phyloP scores from a whole-genome alignment of 1,140 invertebrate genomes.

The Zaprionus africanus region DNA sequence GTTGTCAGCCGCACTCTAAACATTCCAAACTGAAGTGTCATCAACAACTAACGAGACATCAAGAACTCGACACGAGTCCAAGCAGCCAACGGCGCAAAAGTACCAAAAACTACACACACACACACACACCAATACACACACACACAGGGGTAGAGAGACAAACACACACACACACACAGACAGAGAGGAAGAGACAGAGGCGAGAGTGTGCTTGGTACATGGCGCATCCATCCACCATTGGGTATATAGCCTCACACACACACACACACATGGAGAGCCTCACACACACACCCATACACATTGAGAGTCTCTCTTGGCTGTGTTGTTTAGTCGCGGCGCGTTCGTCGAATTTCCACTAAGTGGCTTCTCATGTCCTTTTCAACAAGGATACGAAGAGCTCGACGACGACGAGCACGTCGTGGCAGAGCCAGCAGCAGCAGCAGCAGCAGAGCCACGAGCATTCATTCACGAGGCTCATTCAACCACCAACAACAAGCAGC shows the following conservation, averaged over 20 bases:
- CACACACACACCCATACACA: conserved; percentile 14
- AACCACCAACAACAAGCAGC: conserved; percentile 63
- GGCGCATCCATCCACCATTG: conserved; percentile 75
- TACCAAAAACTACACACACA: conserved; percentile 62
- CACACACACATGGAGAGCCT: conserved; percentile 8
- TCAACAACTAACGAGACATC: conserved; percentile 84
- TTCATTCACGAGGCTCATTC: too few species aligned
- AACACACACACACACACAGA: conserved; percentile 23
- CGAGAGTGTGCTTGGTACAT: conserved; percentile 25
- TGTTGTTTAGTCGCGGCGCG: conserved; percentile 64
- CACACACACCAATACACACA: conserved; percentile 37
- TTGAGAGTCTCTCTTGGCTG: conserved; percentile 70
- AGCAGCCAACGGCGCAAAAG: conserved; percentile 79
- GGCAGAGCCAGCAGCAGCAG: background rate
- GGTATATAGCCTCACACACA: conserved; percentile 49
- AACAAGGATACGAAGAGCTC: conserved; percentile 77
- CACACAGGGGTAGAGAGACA: conserved; percentile 23
- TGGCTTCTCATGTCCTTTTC: conserved; percentile 84
- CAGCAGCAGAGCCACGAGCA: conserved; percentile 21
- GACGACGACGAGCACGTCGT: background rate
- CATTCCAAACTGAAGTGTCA: conserved; percentile 84
- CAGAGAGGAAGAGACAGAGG: conserved; percentile 22
- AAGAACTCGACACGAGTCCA: conserved; percentile 83
- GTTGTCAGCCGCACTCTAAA: conserved; percentile 75
- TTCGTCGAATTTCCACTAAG: conserved; percentile 65